A percentile compares a stretch with the other conserved stretches of the same genome.
phyloP scores from a whole-genome alignment of 2,113 vertebrate genomes.

The Bos javanicus region DNA sequence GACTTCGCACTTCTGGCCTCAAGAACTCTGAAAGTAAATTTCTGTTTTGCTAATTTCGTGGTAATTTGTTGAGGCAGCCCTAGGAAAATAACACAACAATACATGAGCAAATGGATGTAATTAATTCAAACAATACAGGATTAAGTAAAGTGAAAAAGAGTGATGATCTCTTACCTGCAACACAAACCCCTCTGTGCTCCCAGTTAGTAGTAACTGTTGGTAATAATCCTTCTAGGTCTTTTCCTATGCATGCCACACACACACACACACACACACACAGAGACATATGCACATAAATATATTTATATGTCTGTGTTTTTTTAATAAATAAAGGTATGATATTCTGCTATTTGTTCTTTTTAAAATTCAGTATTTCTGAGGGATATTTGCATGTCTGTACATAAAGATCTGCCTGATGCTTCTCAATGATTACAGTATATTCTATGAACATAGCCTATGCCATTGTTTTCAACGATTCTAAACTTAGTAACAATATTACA shows the following conservation, averaged over 20 bases:
- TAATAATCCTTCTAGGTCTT: neutral
- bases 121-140: constrained; percentile 1
- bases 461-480: neutral
- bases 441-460: neutral
- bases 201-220: neutral
- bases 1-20: neutral
- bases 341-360: neutral
- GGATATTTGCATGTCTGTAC: neutral
- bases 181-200: neutral
- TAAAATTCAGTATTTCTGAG: neutral
- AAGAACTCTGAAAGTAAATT: neutral
- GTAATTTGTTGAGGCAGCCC: neutral
- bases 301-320: neutral
- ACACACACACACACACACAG: neutral
- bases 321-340: neutral
- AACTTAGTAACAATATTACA: neutral
- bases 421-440: neutral
- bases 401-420: neutral
- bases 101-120: neutral
- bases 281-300: neutral
- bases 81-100: constrained; percentile 14
- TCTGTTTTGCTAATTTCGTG: neutral
- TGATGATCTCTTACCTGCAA: neutral
- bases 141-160: neutral
- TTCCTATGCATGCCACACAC: neutral